Evolutionary conservation across 1,140 invertebrate species (phyloP), one percentile per base, ranked within the genome.

Genomic region (Calliopsis andreniformis): DNA sequence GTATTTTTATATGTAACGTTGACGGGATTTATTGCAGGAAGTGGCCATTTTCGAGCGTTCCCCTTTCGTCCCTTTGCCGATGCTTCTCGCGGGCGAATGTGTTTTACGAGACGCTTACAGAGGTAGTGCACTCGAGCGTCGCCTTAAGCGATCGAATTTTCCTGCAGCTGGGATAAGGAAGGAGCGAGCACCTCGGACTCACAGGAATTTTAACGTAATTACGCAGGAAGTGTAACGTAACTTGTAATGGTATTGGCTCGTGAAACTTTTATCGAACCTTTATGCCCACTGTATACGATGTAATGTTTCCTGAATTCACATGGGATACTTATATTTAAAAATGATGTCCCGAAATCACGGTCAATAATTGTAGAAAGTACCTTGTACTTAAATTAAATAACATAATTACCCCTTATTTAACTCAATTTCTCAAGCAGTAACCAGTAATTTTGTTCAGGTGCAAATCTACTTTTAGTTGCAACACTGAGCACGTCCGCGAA

Each of bases 71-170:
- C 28, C 47, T 72, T 53, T 45, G 68, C 66, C 75, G 45, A 63
- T 30, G 59, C 39, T 61, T 70, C 28, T 61, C 49, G 69, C 59
- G 49, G 45, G 62, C 39, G 58, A 55, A 61, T 66, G 73, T 59
- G 63, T 77, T 80, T 80, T 80, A 80, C 61, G 73, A 64, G 73
- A 80, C 55, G 61, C 51, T 75, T 47, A 45, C 61, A 45, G 25
- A 39, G 63, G 23, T 32, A 25, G 45, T 10, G 20, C 30, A 28
- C 10, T 43, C 71, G 45, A 68, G 77, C 73, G 67, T 77, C 66
- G 75, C 47, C 70, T 66, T 61, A 80, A 80, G 62, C 75, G 79
- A 81, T 69, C 77, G 77, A 64, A 75, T 76, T 77, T 71, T 51
- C 67, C 59, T 43, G 73, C 45, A 66, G 61, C 66, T 62, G 55